Conservation (phyloP, 2,113 vertebrate genomes). For the Geococcyx californianus region DNA sequence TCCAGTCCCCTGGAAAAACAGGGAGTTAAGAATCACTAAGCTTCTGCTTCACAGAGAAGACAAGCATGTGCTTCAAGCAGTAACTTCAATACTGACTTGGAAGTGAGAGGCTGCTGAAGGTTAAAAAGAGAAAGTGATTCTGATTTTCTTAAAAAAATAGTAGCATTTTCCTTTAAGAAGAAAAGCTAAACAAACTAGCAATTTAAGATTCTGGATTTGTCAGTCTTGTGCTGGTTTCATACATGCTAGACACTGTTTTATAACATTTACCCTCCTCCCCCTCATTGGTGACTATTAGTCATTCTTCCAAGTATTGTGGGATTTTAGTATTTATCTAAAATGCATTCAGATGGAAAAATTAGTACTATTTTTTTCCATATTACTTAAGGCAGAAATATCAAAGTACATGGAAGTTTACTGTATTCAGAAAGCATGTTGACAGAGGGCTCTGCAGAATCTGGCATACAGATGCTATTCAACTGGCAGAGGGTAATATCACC, state of each 20-base stretch:
- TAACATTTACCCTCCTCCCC: slow-evolving; percentile 50
- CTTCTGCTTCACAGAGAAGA: neutral
- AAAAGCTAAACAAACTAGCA: neutral
- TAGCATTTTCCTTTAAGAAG: slow-evolving; percentile 2
- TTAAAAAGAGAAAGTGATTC: neutral
- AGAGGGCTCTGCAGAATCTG: neutral
- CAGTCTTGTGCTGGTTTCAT: slow-evolving; percentile 18
- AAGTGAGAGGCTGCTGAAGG: neutral
- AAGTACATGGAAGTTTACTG: neutral
- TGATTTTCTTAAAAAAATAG: neutral
- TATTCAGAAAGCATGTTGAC: neutral
- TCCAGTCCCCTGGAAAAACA: neutral
- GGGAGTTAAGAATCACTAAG: neutral
- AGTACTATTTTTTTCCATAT: neutral
- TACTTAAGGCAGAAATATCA: neutral
- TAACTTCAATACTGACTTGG: neutral
- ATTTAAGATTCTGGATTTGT: slow-evolving; percentile 19
- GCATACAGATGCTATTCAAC: neutral
- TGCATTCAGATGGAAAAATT: neutral
- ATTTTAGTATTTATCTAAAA: slow-evolving; percentile 48
- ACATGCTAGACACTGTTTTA: slow-evolving; percentile 49
- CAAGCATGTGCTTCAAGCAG: neutral
- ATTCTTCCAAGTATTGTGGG: slow-evolving; percentile 34
- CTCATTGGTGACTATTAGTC: slow-evolving; percentile 59
- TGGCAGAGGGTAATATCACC: neutral